Conservation (phyloP, 2,113 vertebrate genomes). For the Sebastes schlegelii region DNA sequence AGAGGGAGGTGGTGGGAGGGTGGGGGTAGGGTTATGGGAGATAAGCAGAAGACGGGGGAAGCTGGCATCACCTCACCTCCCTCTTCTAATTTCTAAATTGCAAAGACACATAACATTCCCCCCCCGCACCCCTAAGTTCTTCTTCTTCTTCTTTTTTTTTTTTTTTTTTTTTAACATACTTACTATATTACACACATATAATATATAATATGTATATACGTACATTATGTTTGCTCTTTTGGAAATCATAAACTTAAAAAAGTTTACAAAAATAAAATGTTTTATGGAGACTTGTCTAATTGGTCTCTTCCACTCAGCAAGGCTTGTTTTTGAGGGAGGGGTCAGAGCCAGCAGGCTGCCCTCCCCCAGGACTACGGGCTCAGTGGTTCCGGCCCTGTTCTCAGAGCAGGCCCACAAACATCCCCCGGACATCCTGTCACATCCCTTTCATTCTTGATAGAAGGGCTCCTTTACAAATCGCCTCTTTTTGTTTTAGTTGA, state of each 20-base stretch:
- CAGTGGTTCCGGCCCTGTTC: conserved; percentile 63
- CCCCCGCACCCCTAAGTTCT: background rate
- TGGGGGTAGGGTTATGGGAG: background rate
- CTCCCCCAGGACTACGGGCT: conserved; percentile 58
- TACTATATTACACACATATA: conserved; percentile 67
- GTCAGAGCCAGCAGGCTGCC: conserved; percentile 58
- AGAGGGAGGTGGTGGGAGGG: background rate
- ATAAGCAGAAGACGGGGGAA: conserved; percentile 14
- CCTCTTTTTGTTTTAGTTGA: conserved; percentile 68
- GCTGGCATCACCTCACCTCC: conserved; percentile 8
- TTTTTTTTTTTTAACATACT: conserved; percentile 62
- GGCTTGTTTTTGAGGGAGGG: conserved; percentile 76
- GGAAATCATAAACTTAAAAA: conserved; percentile 86
- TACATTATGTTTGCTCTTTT: conserved; percentile 79
- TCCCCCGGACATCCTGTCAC: conserved; percentile 53
- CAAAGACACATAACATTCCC: conserved; percentile 37
- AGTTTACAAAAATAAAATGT: conserved; percentile 88
- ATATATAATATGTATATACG: conserved; percentile 79
- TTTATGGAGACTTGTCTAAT: conserved; percentile 79
- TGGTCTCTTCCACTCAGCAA: conserved; percentile 72
- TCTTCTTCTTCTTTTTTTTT: conserved; percentile 55
- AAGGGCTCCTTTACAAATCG: conserved; percentile 69
- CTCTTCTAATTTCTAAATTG: conserved; percentile 24
- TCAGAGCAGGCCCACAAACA: conserved; percentile 48
- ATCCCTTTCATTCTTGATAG: conserved; percentile 62